A percentile compares a stretch with the other conserved stretches of the same genome.
These are phyloP conservation scores for Diadegma fenestrale DNA, from an alignment of 2,888 invertebrate genomes.

Conservation along the genomic window DNA sequence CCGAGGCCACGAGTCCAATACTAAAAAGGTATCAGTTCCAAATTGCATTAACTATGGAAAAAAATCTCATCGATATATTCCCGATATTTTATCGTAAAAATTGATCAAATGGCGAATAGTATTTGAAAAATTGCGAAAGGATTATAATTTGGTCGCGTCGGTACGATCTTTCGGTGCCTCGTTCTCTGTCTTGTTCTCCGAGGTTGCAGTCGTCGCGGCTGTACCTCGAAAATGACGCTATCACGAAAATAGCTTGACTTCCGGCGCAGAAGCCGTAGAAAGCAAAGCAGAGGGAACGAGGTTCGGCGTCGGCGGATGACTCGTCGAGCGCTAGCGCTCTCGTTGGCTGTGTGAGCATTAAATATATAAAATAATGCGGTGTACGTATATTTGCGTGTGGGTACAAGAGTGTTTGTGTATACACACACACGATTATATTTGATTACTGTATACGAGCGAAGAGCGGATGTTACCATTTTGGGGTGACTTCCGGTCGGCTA, in stretches of 20 bases:
- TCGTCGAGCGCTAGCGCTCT: conserved; percentile 46
- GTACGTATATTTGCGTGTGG: not conserved
- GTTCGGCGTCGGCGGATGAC: conserved; percentile 60
- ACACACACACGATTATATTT: conserved; percentile 7
- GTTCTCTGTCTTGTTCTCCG: not conserved
- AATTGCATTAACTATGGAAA: not conserved
- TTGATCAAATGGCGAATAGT: not conserved
- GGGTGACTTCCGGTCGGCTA: conserved; percentile 72
- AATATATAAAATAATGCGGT: conserved; percentile 36
- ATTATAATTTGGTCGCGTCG: conserved; percentile 36
- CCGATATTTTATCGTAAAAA: not conserved
- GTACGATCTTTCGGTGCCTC: conserved; percentile 4
- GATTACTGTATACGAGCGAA: conserved; percentile 43
- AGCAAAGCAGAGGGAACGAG: conserved; percentile 46
- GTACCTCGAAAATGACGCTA: conserved; percentile 56
- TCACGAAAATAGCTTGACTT: conserved; percentile 68
- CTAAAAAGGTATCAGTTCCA: not conserved
- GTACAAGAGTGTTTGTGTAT: not conserved
- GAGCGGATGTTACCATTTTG: conserved; percentile 74
- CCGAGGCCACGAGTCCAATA: not conserved
- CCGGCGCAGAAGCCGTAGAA: conserved; percentile 65
- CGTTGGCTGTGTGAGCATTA: conserved; percentile 27
- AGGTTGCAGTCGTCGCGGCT: conserved; percentile 32
- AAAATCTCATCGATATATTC: not conserved
- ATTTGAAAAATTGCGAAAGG: not conserved